Base-by-base conservation (phyloP, 2,113 vertebrate genomes). In the Dendropsophus ebraccatus region DNA sequence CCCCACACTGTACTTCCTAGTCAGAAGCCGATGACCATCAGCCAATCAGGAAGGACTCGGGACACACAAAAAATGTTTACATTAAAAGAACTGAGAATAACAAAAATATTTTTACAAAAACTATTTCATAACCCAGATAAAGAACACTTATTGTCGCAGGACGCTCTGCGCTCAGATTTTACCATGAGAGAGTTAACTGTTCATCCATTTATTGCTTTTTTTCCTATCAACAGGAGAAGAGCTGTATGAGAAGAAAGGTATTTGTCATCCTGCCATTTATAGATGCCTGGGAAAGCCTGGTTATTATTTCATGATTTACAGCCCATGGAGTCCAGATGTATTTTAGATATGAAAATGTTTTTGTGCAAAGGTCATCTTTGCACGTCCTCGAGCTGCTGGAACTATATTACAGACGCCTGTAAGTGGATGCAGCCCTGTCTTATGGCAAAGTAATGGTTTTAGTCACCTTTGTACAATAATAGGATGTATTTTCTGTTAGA, bases 281-380 rank as follows among this genome's bases (percentile, higher is more conserved):
- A 60, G 54, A 80, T 13, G 54, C 23, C 54, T 62, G 54, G 54
- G 54, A 80, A 80, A 60, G 16, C 30, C 32, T 37, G n/a, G 54
- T 45, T 80, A 80, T 62, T 62, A 80, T 62, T 60, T 79, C 52
- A 79, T 79, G 52, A 35, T 79, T 79, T 79, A 79, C 76, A 79
- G 21, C 76, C 74, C 32, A 7, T 41, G 76, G 52, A 79, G 76
- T 58, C 52, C 16, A 58, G 76, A 79, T 79, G 50, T 58, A 23
- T 56, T 37, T 35, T 41, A 52, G 30, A 58, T 79, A 79, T 79
- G 52, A 58, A 58, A 58, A 30, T 52, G 76, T 13, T 58, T 52
- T 19, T 14, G 76, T 79, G 12, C 76, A 58, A 79, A 79, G 76
- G 50, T 79, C 76, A 41, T 9, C 28, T 58, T 13, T 2, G 41